Base-by-base conservation (phyloP, 2,797 vertebrate species). In the Coranthus polyacanthus region DNA sequence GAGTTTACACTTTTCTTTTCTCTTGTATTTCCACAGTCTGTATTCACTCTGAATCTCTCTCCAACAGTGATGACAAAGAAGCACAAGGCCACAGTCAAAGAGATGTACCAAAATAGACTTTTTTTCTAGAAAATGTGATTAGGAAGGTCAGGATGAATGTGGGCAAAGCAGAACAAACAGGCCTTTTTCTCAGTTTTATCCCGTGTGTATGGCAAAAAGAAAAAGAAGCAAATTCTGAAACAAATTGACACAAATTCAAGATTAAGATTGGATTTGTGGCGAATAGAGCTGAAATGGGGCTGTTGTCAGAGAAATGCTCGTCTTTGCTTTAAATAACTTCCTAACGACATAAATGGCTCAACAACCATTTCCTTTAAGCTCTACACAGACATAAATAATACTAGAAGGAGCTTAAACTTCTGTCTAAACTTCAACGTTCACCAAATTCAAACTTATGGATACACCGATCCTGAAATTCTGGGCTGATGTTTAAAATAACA, bases 251-350 rank as follows among this genome's bases (percentile, higher is more conserved):
- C 17, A n/a, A 36, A 9, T 59, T 63, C 53, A 54, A 71, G 58
- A 59, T 29, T 36, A 72, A 68, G n/a, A n/a, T 18, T 37, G 21
- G 29, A 69, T 50, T 56, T 22, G 37, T 12, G 39, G 38, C 44
- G 38, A 22, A 59, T 10, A 12, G 15, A 37, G 17, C 11, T 38
- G 10, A 68, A 72, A 66, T 15, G 4, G 42, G 29, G 21, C 46
- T 21, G 5, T 24, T 60, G 15, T 45, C 22, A 12, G 9, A 32
- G 17, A 50, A 43, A 18, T 8, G 43, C 6, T 20, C 10, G 15
- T 13, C 38, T 54, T 54, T 36, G 17, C 16, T 34, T 36, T 55
- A 32, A 32, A 32, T 32, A 32, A 32, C 29, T 32, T 9, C 8
- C 29, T 32, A 32, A 46, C 45, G 12, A 43, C 11, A 16, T 21